These are phyloP conservation scores for Thyatira batis DNA, from an alignment of 2,888 invertebrate species.

Conservation along the genomic window DNA sequence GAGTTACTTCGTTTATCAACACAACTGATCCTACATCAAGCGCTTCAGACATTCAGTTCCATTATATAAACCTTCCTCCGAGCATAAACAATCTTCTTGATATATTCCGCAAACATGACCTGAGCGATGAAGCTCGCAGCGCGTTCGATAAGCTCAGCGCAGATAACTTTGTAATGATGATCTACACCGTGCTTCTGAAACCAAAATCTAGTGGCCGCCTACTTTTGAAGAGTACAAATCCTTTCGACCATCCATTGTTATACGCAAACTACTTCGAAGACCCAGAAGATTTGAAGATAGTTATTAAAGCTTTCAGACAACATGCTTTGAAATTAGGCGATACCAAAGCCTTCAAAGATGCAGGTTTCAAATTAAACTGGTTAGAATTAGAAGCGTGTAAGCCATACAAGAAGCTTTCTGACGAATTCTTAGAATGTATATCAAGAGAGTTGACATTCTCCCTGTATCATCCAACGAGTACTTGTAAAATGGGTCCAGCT, in stretches of 20 bases:
- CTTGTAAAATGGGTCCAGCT: slow-evolving; percentile 83
- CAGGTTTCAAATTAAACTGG: slow-evolving; percentile 52
- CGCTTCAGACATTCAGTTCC: slow-evolving; percentile 56
- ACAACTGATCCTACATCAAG: slow-evolving; percentile 49
- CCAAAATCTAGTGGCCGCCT: slow-evolving; percentile 87
- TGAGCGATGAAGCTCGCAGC: slow-evolving; percentile 41
- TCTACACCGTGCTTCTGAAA: slow-evolving; percentile 83
- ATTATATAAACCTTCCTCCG: slow-evolving; percentile 52
- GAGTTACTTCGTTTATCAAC: slow-evolving; percentile 54
- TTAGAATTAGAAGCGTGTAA: slow-evolving; percentile 56
- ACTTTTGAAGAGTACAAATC: slow-evolving; percentile 85
- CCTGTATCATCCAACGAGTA: slow-evolving; percentile 88
- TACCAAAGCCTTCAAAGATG: slow-evolving; percentile 47
- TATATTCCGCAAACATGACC: slow-evolving; percentile 40
- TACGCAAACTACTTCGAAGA: slow-evolving; percentile 84
- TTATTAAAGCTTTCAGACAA: slow-evolving; percentile 47
- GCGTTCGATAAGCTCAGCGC: slow-evolving; percentile 48
- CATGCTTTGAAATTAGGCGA: slow-evolving; percentile 41
- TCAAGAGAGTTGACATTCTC: slow-evolving; percentile 56
- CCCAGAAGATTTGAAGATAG: slow-evolving; percentile 71
- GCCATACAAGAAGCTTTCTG: slow-evolving; percentile 36
- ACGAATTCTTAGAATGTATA: slow-evolving; percentile 50
- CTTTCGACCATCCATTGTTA: slow-evolving; percentile 84
- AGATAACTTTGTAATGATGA: slow-evolving; percentile 56
- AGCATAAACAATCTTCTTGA: slow-evolving; percentile 45